These are phyloP conservation scores for Crotalus tigris DNA, from an alignment of 2,113 vertebrate genomes.

Conservation along the genomic window DNA sequence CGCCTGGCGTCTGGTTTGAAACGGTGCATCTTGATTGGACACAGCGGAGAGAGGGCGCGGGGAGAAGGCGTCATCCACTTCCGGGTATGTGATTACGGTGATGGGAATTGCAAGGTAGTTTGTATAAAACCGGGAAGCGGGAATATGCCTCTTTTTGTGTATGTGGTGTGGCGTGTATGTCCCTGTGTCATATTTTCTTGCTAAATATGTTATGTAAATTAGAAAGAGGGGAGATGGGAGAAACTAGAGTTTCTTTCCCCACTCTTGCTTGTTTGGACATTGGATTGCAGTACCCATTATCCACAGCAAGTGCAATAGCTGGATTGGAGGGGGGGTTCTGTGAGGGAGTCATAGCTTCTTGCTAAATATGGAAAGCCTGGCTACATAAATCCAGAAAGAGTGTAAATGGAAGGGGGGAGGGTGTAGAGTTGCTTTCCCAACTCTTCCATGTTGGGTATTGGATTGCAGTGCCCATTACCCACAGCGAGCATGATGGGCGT, in stretches of 20 bases:
- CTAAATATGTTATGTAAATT: not conserved
- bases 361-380: not conserved
- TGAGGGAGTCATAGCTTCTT: not conserved
- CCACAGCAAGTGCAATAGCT: not conserved
- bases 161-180: too few species aligned
- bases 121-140: too few species aligned
- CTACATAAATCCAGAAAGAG: not conserved
- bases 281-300: not conserved
- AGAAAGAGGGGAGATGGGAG: not conserved
- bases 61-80: not conserved
- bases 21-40: not conserved
- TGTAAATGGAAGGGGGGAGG: not conserved
- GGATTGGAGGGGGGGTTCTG: not conserved
- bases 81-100: constrained; percentile 53
- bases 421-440: not conserved
- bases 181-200: too few species aligned
- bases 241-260: not conserved
- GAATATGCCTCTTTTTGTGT: too few species aligned
- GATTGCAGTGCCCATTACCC: not conserved
- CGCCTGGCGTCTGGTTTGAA: not conserved
- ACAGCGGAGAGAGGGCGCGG: not conserved
- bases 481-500: not conserved
- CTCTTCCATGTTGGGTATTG: not conserved
- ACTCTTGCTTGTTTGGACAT: not conserved
- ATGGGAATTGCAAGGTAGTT: constrained; percentile 46